Evolutionary conservation across 2,113 vertebrate genomes (phyloP).

Genomic region (Cricetomys ansorgei): DNA sequence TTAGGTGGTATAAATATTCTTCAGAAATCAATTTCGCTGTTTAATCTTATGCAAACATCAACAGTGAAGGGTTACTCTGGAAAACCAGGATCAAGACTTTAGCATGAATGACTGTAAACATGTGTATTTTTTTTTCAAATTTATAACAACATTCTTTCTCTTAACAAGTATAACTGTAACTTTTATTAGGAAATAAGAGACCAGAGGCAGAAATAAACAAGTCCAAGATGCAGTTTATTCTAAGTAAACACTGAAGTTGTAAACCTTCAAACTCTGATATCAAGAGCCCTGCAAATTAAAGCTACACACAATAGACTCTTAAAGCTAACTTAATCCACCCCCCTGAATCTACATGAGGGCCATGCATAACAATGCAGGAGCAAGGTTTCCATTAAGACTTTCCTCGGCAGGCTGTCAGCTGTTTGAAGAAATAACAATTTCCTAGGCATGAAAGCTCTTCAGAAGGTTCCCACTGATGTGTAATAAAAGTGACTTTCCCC

Average conservation of each 20-base stretch:
- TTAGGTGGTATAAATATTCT: constrained; percentile 53
- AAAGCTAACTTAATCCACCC: constrained; percentile 95
- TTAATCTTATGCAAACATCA: constrained; percentile 1
- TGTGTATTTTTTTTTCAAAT: constrained; percentile 80
- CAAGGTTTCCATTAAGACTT: constrained; percentile 95
- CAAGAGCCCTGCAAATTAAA: constrained; percentile 93
- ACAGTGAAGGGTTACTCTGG: constrained; percentile 59
- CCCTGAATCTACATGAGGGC: constrained; percentile 93
- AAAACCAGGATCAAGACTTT: constrained; percentile 18
- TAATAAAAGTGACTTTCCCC: constrained; percentile 92
- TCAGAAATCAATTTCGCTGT: constrained; percentile 50
- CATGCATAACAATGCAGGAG: constrained; percentile 95
- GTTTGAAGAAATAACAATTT: constrained; percentile 98
- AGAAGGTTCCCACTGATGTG: constrained; percentile 90
- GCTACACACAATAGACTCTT: constrained; percentile 93
- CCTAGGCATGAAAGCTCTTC: constrained; percentile 94
- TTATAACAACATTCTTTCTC: constrained; percentile 82
- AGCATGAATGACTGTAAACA: constrained; percentile 72
- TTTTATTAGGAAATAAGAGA: constrained; percentile 88
- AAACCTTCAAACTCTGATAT: constrained; percentile 94
- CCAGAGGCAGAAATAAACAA: constrained; percentile 93
- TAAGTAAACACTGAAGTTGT: constrained; percentile 94
- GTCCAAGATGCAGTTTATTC: constrained; percentile 92
- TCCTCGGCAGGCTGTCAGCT: constrained; percentile 95
- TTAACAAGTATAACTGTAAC: constrained; percentile 89